Conservation (phyloP, 2,797 vertebrate genomes). For the Microctenopoma lineatum region DNA sequence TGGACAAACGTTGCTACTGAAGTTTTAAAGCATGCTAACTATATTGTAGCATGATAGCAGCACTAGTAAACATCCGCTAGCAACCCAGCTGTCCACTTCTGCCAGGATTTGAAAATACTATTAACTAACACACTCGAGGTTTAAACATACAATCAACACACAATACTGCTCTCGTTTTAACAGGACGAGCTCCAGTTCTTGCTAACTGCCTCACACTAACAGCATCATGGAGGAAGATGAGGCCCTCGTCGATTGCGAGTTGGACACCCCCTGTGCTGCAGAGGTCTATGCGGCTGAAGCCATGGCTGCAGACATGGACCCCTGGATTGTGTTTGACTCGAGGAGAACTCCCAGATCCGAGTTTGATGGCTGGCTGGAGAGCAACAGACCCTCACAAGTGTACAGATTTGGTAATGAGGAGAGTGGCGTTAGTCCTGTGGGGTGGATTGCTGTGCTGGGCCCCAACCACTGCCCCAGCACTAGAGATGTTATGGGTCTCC, state of each 20-base stretch:
- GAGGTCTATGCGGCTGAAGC: constrained; percentile 88
- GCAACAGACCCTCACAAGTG: constrained; percentile 89
- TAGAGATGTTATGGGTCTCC: constrained; percentile 83
- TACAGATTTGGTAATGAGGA: constrained; percentile 83
- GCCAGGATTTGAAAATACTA: too few relatives aligned
- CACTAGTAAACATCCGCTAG: constrained; percentile 9
- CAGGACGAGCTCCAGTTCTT: constrained; percentile 22
- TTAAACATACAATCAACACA: neutral
- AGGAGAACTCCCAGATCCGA: constrained; percentile 85
- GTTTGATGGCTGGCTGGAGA: constrained; percentile 90
- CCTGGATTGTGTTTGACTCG: constrained; percentile 90
- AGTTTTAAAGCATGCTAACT: constrained; percentile 4
- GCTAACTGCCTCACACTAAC: neutral
- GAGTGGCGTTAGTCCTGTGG: constrained; percentile 80
- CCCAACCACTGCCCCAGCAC: constrained; percentile 68
- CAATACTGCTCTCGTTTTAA: neutral
- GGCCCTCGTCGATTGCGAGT: constrained; percentile 44
- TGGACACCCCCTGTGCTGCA: constrained; percentile 67
- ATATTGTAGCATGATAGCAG: constrained; percentile 19
- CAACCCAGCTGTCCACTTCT: neutral
- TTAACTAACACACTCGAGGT: neutral
- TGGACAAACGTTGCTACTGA: neutral
- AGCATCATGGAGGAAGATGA: constrained; percentile 73
- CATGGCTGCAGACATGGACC: constrained; percentile 93
- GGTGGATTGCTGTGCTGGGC: constrained; percentile 88